These are phyloP conservation scores for Leucania comma DNA, from an alignment of 2,888 invertebrate species.

Conservation along the genomic window DNA sequence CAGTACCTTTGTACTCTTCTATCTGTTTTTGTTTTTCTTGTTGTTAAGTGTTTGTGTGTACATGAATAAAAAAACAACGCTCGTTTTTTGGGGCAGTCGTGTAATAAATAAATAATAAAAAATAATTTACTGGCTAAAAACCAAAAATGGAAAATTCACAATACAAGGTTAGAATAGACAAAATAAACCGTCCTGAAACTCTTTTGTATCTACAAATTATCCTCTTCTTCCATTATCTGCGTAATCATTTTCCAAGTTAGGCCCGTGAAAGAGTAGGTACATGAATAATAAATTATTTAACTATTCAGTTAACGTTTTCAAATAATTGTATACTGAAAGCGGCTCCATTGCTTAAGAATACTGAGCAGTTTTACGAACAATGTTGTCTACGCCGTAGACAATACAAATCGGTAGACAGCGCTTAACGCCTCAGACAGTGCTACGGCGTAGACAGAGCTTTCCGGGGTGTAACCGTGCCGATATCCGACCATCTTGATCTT, in stretches of 20 bases:
- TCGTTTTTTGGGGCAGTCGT: too few relatives aligned
- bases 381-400: slow-evolving; percentile 42
- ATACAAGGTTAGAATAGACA: neutral
- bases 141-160: neutral
- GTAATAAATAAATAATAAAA: too few relatives aligned
- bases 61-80: too few relatives aligned
- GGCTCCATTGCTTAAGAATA: slow-evolving; percentile 53
- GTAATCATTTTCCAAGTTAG: slow-evolving; percentile 11
- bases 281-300: slow-evolving; percentile 49
- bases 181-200: neutral
- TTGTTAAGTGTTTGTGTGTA: too few relatives aligned
- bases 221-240: neutral
- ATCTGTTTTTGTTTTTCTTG: too few relatives aligned
- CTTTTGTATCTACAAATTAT: neutral
- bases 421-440: slow-evolving; percentile 43
- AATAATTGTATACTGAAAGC: slow-evolving; percentile 57
- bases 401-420: neutral
- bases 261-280: slow-evolving; percentile 23
- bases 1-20: too few relatives aligned
- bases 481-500: too few relatives aligned
- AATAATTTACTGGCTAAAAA: too few relatives aligned
- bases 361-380: slow-evolving; percentile 52
- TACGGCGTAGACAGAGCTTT: slow-evolving; percentile 25
- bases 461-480: too few relatives aligned
- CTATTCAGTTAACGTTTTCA: slow-evolving; percentile 50